These are phyloP conservation scores for Cyprinodon diabolis DNA, from an alignment of 2,797 vertebrate genomes.

Conservation along the genomic window DNA sequence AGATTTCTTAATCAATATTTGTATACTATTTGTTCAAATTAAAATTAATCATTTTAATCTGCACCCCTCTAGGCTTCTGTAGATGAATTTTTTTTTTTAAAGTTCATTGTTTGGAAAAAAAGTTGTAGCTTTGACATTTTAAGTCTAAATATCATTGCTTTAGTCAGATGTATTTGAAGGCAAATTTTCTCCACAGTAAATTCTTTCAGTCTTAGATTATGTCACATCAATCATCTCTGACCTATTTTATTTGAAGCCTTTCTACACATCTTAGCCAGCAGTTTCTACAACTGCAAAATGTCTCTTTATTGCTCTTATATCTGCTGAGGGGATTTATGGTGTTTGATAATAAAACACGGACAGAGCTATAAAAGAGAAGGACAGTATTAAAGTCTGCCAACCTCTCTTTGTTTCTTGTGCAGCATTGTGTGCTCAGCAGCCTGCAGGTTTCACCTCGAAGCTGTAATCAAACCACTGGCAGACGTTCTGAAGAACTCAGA, in stretches of 20 bases:
- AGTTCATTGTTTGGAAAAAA: too few relatives aligned
- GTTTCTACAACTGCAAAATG: background rate
- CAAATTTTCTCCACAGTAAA: background rate
- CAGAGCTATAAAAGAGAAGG: background rate
- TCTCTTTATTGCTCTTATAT: background rate
- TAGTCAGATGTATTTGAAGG: too few relatives aligned
- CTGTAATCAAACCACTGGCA: slow-evolving; percentile 49
- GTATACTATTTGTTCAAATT: too few relatives aligned
- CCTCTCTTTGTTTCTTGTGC: slow-evolving; percentile 3
- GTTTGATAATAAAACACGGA: background rate
- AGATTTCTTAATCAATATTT: too few relatives aligned
- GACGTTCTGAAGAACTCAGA: slow-evolving; percentile 48
- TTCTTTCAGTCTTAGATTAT: background rate
- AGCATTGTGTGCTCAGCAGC: slow-evolving; percentile 50
- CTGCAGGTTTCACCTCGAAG: slow-evolving; percentile 47
- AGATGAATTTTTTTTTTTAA: too few relatives aligned
- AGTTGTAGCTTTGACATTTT: too few relatives aligned
- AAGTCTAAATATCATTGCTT: background rate
- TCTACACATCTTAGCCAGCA: background rate
- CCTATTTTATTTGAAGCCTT: background rate
- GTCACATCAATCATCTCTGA: background rate
- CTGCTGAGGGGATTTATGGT: background rate
- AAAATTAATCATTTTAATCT: too few relatives aligned
- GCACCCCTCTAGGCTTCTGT: too few relatives aligned
- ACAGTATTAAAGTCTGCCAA: slow-evolving; percentile 1